These are phyloP conservation scores for Guaruba guarouba DNA, from an alignment of 2,113 vertebrate genomes.

Conservation along the genomic window DNA sequence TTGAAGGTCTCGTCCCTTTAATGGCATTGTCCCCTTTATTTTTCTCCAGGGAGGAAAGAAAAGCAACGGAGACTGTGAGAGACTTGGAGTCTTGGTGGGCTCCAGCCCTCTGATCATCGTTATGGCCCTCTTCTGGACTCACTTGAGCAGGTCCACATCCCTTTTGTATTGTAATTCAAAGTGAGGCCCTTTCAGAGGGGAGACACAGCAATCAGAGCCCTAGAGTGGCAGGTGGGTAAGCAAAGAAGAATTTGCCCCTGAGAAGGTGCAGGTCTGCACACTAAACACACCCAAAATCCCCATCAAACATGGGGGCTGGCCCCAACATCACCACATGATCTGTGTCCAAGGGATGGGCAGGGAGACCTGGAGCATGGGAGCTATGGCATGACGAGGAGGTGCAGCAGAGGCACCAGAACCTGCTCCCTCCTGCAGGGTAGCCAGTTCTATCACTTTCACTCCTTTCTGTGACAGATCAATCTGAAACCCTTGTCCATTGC, in stretches of 20 bases:
- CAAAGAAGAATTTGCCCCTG: background rate
- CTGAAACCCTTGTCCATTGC: background rate
- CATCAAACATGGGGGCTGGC: background rate
- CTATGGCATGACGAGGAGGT: accelerated
- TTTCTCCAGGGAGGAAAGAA: background rate
- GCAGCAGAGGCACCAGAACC: background rate
- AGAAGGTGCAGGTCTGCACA: background rate
- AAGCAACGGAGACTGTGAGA: background rate
- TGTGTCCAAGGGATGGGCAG: background rate
- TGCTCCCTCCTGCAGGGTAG: background rate
- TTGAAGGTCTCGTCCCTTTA: background rate
- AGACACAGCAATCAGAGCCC: background rate
- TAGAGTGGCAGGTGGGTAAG: background rate
- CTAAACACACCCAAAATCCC: background rate
- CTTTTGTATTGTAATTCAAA: background rate
- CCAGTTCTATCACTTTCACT: background rate
- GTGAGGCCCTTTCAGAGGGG: background rate
- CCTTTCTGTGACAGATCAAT: background rate
- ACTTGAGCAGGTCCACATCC: background rate
- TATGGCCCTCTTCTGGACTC: background rate
- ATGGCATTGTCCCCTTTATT: background rate
- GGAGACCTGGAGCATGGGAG: background rate
- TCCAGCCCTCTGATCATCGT: background rate
- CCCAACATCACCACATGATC: accelerated
- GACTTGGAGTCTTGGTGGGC: background rate